Conservation (phyloP, 2,888 invertebrate species). For the Ferrisia virgata region DNA sequence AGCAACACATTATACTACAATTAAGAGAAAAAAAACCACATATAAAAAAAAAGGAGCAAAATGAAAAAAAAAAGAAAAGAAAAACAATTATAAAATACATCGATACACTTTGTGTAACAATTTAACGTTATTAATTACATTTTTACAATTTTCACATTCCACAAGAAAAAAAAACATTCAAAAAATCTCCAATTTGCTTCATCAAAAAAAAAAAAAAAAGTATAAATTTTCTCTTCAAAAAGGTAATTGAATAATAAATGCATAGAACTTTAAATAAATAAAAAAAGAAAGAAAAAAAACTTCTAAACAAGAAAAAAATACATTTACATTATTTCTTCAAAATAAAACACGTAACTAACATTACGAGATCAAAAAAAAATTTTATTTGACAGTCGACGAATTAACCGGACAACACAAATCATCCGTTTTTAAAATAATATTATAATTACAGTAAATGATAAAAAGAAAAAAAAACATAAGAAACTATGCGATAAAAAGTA, state of each 20-base stretch:
- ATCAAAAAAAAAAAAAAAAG: not conserved
- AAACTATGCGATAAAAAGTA: no score
- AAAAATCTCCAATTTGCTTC: not conserved
- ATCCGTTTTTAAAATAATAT: not conserved
- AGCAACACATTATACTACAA: slow-evolving; percentile 1
- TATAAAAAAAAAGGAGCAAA: slow-evolving; percentile 20
- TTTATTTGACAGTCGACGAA: not conserved
- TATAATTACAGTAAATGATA: not conserved
- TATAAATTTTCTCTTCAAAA: not conserved
- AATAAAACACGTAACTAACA: slow-evolving; percentile 23
- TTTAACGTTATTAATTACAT: not conserved
- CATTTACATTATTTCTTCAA: slow-evolving; percentile 12
- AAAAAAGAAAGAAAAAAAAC: not conserved
- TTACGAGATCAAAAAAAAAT: slow-evolving; percentile 23
- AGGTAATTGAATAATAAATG: slow-evolving; percentile 28
- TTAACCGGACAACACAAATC: not conserved
- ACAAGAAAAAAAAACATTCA: not conserved
- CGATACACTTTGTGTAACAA: slow-evolving; percentile 21
- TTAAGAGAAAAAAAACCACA: not conserved
- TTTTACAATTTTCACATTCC: not conserved
- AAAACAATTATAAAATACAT: slow-evolving; percentile 2
- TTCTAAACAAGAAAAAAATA: slow-evolving; percentile 2
- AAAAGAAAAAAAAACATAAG: not conserved
- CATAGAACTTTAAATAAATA: not conserved
- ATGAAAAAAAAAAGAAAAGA: not conserved